A percentile compares a stretch with the other conserved stretches of the same genome.
Conservation (phyloP, 2,888 invertebrate species). For the Protodeltote pygarga region DNA sequence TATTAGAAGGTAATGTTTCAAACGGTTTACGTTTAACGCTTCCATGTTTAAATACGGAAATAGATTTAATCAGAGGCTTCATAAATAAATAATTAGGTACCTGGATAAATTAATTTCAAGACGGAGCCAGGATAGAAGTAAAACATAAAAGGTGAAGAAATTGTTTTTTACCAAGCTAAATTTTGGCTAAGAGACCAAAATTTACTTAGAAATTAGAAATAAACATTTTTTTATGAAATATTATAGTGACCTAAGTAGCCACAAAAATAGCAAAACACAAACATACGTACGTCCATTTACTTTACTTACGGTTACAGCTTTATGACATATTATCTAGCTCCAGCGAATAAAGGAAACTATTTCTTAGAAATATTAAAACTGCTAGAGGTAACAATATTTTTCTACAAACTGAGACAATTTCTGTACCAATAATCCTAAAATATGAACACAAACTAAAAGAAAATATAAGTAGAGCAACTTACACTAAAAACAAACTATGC, state of each 20-base stretch:
- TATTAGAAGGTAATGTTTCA: too few relatives aligned
- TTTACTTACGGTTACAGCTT: background rate
- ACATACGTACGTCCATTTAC: background rate
- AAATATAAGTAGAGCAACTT: conserved; percentile 11
- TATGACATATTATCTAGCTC: background rate
- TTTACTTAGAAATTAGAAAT: too few relatives aligned
- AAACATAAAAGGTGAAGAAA: too few relatives aligned
- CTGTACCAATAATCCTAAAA: conserved; percentile 22
- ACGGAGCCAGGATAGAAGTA: too few relatives aligned
- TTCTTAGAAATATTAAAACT: conserved; percentile 16
- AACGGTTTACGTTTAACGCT: too few relatives aligned
- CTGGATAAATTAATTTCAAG: too few relatives aligned
- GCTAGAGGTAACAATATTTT: conserved; percentile 10
- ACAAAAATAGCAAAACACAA: background rate
- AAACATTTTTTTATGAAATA: too few relatives aligned
- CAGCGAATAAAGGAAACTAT: conserved; percentile 5
- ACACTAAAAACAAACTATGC: conserved; percentile 30
- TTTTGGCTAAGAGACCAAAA: too few relatives aligned
- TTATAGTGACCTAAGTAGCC: background rate
- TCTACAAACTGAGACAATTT: background rate
- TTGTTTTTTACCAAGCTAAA: too few relatives aligned
- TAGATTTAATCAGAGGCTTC: too few relatives aligned
- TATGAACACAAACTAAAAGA: conserved; percentile 9
- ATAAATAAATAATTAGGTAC: too few relatives aligned
- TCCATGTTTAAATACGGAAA: too few relatives aligned